Percentiles rank a stretch among this genome's conserved stretches.
Conservation (phyloP, 2,888 invertebrate species). For the Acleris cristana region DNA sequence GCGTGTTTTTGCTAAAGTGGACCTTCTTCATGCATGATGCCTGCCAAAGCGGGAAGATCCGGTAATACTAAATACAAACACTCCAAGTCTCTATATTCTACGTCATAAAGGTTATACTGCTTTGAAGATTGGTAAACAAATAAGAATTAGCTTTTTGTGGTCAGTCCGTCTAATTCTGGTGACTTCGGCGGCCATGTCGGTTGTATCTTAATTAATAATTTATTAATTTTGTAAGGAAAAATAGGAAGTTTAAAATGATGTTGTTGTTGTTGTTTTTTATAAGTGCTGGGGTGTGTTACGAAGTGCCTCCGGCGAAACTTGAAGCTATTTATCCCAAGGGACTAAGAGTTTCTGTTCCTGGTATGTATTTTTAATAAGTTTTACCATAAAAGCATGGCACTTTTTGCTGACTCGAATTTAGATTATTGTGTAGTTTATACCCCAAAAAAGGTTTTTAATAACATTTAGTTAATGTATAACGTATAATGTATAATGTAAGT, state of each 20-base stretch:
- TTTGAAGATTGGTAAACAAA: background rate
- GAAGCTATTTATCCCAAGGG: slow-evolving; percentile 85
- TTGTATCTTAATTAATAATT: background rate
- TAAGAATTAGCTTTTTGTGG: slow-evolving; percentile 8
- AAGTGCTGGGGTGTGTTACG: slow-evolving; percentile 49
- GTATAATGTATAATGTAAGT: no score
- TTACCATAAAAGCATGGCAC: no score
- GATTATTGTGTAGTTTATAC: no score
- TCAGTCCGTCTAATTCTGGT: slow-evolving; percentile 12
- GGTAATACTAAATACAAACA: slow-evolving; percentile 16
- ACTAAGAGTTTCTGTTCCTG: slow-evolving; percentile 83
- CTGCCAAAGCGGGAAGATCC: slow-evolving; percentile 24
- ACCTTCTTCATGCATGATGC: slow-evolving; percentile 18
- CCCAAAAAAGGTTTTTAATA: no score
- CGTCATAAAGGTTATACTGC: background rate
- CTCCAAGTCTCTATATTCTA: background rate
- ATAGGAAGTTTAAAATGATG: slow-evolving; percentile 7
- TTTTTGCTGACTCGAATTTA: no score
- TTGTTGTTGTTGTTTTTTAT: slow-evolving; percentile 24
- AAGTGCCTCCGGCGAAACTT: slow-evolving; percentile 80
- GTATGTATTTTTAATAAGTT: slow-evolving; percentile 10
- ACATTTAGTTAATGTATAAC: no score
- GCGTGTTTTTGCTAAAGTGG: slow-evolving; percentile 14
- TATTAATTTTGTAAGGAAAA: background rate
- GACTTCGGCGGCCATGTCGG: slow-evolving; percentile 7